phyloP scores from a whole-genome alignment of 1,140 invertebrate genomes.

The Pseudoatta argentina region DNA sequence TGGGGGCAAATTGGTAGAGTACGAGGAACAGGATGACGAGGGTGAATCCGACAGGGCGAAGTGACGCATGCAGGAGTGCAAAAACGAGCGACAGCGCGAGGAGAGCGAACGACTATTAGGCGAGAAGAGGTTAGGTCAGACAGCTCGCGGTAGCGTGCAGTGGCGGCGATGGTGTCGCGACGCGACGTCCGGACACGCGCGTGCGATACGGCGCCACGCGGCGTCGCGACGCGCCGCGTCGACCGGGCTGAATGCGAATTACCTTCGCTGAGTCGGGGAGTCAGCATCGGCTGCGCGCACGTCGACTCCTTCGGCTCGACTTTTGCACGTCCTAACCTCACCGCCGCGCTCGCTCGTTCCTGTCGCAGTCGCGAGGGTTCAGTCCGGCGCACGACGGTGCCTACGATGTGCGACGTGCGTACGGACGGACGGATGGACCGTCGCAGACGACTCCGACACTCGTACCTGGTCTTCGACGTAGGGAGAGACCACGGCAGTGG shows the following conservation, averaged over 20 bases:
- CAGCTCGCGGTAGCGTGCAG: slow-evolving; percentile 39
- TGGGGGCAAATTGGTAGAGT: not conserved
- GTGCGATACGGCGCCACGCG: not conserved
- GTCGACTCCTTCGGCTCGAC: slow-evolving; percentile 67
- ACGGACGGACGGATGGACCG: not conserved
- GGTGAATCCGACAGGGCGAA: not conserved
- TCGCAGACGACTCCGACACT: not conserved
- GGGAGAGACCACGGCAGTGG: not conserved
- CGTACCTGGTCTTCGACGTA: slow-evolving; percentile 17
- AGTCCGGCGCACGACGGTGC: slow-evolving; percentile 1
- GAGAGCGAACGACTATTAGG: not conserved
- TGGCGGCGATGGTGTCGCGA: slow-evolving; percentile 49
- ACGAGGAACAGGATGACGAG: not conserved
- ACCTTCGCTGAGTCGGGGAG: slow-evolving; percentile 62
- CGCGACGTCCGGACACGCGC: slow-evolving; percentile 52
- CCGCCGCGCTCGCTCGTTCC: slow-evolving; percentile 11
- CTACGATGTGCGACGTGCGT: not conserved
- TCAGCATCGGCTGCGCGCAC: slow-evolving; percentile 73
- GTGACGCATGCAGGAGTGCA: not conserved
- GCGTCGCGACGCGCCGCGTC: not conserved
- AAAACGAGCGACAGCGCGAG: not conserved
- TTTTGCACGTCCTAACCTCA: slow-evolving; percentile 81
- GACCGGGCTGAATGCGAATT: slow-evolving; percentile 61
- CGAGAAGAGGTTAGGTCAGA: slow-evolving; percentile 38
- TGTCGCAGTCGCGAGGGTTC: not conserved